Evolutionary conservation across 1,140 invertebrate species (phyloP), one percentile per base, ranked within the genome.

Genomic region (Calephelis nemesis): DNA sequence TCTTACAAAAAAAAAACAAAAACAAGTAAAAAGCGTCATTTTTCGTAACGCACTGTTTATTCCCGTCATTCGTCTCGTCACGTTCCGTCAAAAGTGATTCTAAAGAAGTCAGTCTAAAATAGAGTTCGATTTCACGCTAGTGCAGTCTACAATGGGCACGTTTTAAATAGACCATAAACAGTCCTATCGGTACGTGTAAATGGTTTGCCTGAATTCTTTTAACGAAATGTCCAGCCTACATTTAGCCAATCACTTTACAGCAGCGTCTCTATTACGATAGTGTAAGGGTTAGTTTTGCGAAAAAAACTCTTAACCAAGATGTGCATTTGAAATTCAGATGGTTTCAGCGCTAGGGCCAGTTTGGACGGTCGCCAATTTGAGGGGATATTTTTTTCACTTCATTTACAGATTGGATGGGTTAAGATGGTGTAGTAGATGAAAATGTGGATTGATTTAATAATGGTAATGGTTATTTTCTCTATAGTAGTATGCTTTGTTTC

Each of bases 131-230:
- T 71, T 64, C 67, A 40, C 45, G 50, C 63, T 64, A 65, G 11
- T 65, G 47, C 47, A 60, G 63, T 69, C 30, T 60, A 60, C 54
- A 60, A 60, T 60, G 30, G 54, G 30, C 54, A 60, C 54, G 64
- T 65, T 69, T 69, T 54, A 63, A 68, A 65, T 67, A 49, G 39
- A 64, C 68, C 69, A 58, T 65, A 68, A 73, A 69, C 67, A 67
- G 70, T 73, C 63, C 72, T 70, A 68, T 73, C 66, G 63, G 64
- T 52, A 70, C 72, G 72, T 73, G 72, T 70, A 66, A 73, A 73
- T 70, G 72, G 65, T 64, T 67, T 69, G 63, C 54, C 67, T 63
- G 68, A 67, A 63, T 73, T 73, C 71, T 68, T 64, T 73, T 65
- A 65, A 68, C 68, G 70, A 70, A 73, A 58, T 63, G 63, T 54